Evolutionary conservation across 2,113 vertebrate genomes (phyloP).

Genomic region (Eretmochelys imbricata): DNA sequence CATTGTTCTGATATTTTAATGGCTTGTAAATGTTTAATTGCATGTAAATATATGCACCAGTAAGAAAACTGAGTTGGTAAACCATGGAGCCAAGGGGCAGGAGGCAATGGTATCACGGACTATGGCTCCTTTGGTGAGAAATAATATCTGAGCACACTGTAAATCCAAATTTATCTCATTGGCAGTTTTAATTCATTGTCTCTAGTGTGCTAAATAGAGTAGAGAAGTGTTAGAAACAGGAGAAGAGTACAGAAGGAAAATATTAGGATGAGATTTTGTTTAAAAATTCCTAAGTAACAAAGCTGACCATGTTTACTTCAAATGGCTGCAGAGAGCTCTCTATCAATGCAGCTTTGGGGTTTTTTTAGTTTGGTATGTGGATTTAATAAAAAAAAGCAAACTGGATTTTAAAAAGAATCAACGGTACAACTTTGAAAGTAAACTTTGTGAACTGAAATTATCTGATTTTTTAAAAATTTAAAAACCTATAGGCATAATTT

Average conservation of each 20-base stretch:
- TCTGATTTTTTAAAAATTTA: not conserved
- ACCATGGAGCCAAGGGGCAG: not conserved
- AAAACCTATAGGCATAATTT: not conserved
- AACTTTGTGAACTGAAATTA: not conserved
- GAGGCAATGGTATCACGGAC: not conserved
- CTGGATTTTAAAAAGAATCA: not conserved
- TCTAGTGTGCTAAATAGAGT: not conserved
- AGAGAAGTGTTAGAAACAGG: not conserved
- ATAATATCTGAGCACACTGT: not conserved
- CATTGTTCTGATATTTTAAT: not conserved
- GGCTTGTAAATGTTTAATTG: not conserved
- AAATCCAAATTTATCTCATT: not conserved
- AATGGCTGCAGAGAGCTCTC: not conserved
- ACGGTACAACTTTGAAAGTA: not conserved
- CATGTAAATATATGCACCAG: not conserved
- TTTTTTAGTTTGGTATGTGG: not conserved
- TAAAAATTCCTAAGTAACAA: not conserved
- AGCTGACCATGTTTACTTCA: not conserved
- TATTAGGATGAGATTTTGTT: not conserved
- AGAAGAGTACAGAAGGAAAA: not conserved
- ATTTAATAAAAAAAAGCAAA: not conserved
- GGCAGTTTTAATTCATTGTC: not conserved
- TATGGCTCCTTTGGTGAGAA: not conserved
- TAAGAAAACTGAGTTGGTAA: conserved; percentile 5
- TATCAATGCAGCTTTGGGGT: not conserved